phyloP scores from a whole-genome alignment of 2,888 invertebrate genomes.

The Lycaena phlaeas region DNA sequence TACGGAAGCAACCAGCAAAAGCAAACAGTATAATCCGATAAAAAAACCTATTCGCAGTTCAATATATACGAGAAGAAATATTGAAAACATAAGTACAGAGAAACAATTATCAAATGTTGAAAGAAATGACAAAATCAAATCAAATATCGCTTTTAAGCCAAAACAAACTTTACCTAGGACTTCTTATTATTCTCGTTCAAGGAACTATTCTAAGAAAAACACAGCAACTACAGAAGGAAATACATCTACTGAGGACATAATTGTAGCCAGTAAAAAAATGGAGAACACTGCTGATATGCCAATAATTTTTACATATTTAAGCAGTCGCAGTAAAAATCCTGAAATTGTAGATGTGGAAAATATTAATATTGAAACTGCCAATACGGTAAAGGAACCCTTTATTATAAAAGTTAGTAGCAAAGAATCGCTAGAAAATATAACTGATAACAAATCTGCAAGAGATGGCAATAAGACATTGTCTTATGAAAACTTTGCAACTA shows the following conservation, averaged over 20 bases:
- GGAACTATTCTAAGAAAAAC: constrained; percentile 31
- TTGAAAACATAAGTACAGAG: constrained; percentile 30
- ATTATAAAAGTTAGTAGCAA: constrained; percentile 47
- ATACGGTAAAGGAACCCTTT: constrained; percentile 34
- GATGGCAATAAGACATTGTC: constrained; percentile 32
- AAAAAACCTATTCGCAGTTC: constrained; percentile 45
- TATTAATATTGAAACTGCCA: constrained; percentile 22
- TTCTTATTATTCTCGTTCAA: constrained; percentile 46
- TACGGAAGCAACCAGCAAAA: constrained; percentile 34
- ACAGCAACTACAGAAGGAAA: constrained; percentile 25
- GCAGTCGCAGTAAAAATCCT: constrained; percentile 30
- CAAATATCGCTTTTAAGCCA: constrained; percentile 23
- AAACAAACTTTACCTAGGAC: constrained; percentile 43
- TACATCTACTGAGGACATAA: constrained; percentile 16
- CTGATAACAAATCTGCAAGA: constrained; percentile 29
- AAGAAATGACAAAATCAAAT: constrained; percentile 18
- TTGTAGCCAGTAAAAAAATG: constrained; percentile 31
- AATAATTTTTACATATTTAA: constrained; percentile 42
- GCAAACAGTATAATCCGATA: constrained; percentile 26
- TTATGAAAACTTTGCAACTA: constrained; percentile 24
- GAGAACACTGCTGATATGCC: constrained; percentile 41
- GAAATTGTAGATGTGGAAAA: constrained; percentile 19
- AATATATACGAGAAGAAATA: constrained; percentile 40
- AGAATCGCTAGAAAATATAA: constrained; percentile 46
- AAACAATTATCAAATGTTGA: constrained; percentile 22